Evolutionary conservation across 1,140 invertebrate species (phyloP).

Genomic region (Tetramorium parvispinum): DNA sequence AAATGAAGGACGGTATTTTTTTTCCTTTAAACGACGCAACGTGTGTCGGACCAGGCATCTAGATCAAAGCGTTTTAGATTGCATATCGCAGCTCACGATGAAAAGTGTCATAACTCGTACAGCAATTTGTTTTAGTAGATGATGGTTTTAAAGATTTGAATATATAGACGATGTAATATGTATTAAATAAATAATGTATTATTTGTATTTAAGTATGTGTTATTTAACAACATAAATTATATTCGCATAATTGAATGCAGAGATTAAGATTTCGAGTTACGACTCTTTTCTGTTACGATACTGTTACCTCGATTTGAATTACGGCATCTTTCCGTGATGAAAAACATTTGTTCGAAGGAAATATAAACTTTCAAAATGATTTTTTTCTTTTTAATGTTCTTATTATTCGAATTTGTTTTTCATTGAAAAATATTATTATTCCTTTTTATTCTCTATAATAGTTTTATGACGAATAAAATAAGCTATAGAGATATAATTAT

Average conservation of each 20-base stretch:
- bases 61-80: slow-evolving; percentile 34
- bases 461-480: background rate
- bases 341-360: background rate
- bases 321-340: background rate
- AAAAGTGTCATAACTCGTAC: background rate
- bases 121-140: background rate
- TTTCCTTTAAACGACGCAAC: background rate
- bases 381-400: background rate
- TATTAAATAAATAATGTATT: too few relatives aligned
- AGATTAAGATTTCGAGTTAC: background rate
- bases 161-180: background rate
- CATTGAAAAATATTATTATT: slow-evolving; percentile 4
- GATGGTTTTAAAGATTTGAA: background rate
- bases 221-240: background rate
- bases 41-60: background rate
- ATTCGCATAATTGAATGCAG: background rate
- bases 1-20: slow-evolving; percentile 21
- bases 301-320: background rate
- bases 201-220: background rate
- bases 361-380: background rate
- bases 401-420: background rate
- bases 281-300: background rate
- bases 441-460: background rate
- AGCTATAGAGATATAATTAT: background rate
- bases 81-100: background rate